Evolutionary conservation across 2,797 vertebrate genomes (phyloP), one percentile per base, ranked within the genome.

Genomic region (Anguilla marmorata): DNA sequence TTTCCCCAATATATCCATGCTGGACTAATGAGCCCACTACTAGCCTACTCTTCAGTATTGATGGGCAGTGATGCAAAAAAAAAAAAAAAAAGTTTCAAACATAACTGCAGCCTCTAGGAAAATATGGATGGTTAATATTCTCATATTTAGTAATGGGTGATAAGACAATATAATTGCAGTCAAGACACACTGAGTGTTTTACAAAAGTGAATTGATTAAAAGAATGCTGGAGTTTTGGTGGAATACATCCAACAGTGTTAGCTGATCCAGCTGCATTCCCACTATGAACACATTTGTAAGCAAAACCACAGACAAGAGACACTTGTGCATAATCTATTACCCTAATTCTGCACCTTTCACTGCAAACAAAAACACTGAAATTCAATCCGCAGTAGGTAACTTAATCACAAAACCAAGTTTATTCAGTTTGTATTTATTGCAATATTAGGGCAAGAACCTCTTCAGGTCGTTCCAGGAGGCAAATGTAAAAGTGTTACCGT

Each of bases 361-460:
- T 11, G 41, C 41, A 82, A 82, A 82, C 79, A 50, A 82, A 45
- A 82, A 48, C 76, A 48, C 37, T 45, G 76, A 48, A 80, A 80
- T 80, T 80, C 76, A 80, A 48, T 21, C 76, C 41, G 24, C 41
- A 24, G 37, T 21, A 11, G 79, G 41, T n/a, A 30, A 45, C 41
- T 82, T 82, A 12, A 50, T 48, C 45, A 82, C 79, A 82, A 50
- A 24, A 50, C 41, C 0, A 12, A 82, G 41, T 11, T 82, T 24
- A 82, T 48, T 82, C 12, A n/a, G 19, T 48, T n/a, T 82, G 79
- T 27, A 12, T 45, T 48, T 82, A 24, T 50, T 8, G 41, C 79
- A 82, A 21, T 82, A 50, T 50, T n/a, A 45, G 60, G 50, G 56
- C 45, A 84, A 30, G 60, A 58, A 83, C 56, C 74, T 54, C n/a